A percentile compares a stretch with the other conserved stretches of the same genome.
Evolutionary conservation across 1,140 invertebrate genomes (phyloP).

Genomic region (Aphaenogaster rudis): DNA sequence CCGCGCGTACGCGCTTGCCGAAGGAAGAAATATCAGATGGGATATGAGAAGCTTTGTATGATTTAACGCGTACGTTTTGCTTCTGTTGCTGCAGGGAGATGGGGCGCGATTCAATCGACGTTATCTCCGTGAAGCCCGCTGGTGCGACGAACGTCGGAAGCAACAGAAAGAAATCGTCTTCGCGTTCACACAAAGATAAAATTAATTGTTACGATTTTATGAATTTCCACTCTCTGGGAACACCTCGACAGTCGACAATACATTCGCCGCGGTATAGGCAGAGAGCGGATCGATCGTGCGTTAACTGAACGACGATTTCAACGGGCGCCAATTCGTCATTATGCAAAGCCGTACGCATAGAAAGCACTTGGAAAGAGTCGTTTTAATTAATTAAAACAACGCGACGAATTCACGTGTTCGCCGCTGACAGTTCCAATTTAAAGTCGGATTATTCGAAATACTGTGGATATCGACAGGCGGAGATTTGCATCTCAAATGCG

Average conservation of each 20-base stretch:
- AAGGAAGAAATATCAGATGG: conserved; percentile 50
- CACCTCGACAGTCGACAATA: conserved; percentile 16
- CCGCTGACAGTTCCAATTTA: conserved; percentile 62
- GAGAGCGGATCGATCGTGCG: conserved; percentile 45
- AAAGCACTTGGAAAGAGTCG: conserved; percentile 56
- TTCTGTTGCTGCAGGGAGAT: background rate
- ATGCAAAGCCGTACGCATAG: conserved; percentile 52
- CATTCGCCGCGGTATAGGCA: background rate
- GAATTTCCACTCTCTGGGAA: conserved; percentile 19
- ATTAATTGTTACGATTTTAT: conserved; percentile 60
- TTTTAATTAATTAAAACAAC: conserved; percentile 66
- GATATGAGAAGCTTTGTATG: conserved; percentile 46
- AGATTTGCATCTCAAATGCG: conserved; percentile 63
- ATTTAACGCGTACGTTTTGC: conserved; percentile 60
- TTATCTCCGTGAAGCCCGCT: conserved; percentile 20
- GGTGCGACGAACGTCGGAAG: conserved; percentile 15
- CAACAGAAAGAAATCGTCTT: conserved; percentile 44
- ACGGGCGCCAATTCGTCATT: conserved; percentile 58
- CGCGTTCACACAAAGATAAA: conserved; percentile 24
- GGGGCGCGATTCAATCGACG: conserved; percentile 38
- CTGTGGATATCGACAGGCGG: conserved; percentile 56
- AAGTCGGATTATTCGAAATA: conserved; percentile 65
- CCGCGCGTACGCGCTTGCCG: background rate
- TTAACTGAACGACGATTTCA: conserved; percentile 61
- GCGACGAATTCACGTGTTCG: conserved; percentile 56